phyloP scores from a whole-genome alignment of 2,888 invertebrate genomes.

The Erannis defoliaria region DNA sequence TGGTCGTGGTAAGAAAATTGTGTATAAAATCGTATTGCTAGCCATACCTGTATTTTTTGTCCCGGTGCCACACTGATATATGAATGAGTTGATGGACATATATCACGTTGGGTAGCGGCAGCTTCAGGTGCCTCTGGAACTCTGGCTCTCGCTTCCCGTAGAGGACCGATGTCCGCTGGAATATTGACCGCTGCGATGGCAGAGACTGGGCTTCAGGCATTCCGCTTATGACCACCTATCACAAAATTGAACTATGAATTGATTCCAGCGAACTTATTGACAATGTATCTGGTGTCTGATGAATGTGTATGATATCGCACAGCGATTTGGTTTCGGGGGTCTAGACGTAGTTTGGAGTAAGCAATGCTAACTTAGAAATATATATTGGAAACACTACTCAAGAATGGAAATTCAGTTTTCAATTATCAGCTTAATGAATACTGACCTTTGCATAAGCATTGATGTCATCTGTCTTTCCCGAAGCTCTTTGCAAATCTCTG shows the following conservation, averaged over 20 bases:
- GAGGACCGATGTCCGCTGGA: conserved; percentile 93
- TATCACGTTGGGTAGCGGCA: conserved; percentile 86
- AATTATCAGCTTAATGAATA: not conserved
- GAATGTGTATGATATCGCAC: no score
- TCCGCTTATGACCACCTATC: conserved; percentile 86
- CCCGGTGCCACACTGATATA: conserved; percentile 95
- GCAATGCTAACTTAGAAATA: no score
- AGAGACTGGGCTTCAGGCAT: conserved; percentile 72
- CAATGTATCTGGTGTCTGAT: no score
- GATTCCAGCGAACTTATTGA: no score
- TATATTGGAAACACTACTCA: not conserved
- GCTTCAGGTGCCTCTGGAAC: conserved; percentile 92
- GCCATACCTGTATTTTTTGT: conserved; percentile 90
- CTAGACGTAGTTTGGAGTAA: no score
- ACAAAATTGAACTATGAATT: not conserved
- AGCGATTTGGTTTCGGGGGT: no score
- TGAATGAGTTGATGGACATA: conserved; percentile 89
- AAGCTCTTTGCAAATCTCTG: conserved; percentile 89
- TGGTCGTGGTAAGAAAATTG: no score
- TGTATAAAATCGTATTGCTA: not conserved
- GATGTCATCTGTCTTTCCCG: conserved; percentile 88
- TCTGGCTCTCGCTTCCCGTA: conserved; percentile 92
- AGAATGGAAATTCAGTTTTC: not conserved
- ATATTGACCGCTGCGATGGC: conserved; percentile 86
- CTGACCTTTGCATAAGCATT: conserved; percentile 94